Evolutionary conservation across 2,797 vertebrate genomes (phyloP), one percentile per base, ranked within the genome.

Genomic region (Artibeus jamaicensis): DNA sequence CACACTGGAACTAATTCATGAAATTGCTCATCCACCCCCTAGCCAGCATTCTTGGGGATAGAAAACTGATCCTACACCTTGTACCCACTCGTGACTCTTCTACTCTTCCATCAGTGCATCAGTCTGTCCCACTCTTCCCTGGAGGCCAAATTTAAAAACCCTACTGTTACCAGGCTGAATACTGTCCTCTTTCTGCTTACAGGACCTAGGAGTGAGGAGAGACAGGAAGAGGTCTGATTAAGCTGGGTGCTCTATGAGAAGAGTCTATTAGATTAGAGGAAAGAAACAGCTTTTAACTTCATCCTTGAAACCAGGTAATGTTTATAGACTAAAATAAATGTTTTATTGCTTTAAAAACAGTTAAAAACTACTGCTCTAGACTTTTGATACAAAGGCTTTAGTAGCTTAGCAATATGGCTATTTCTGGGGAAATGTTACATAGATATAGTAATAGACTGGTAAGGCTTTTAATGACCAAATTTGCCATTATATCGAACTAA

Each of bases 361-460:
- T 82, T 77, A 22, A 71, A 85, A 88, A 37, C 14, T 62, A 73
- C 9, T 21, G 1, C 73, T 93, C 44, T 77, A 62, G 9, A 76
- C 34, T 87, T 90, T 73, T 39, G 39, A 39, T 65, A 57, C 15
- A 46, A 32, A 68, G 15, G 14, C 18, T 62, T 86, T 46, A 76
- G 32, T 70, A 34, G 19, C 6, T 83, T 86, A 85, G 39, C 26
- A 77, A 68, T 50, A 57, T 82, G 16, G 1, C 59, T 81, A 37
- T 59, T 95, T 95, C 77, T 83, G 9, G 46, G 24, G 53, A 71
- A 76, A 78, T 37, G 70, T 94, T 91, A 89, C 34, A 77, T 74
- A 74, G 2, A 73, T 62, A 65, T 44, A 70, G 6, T 21, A 46
- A 71, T 46, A 82, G 7, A 32, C 34, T 53, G 50, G 8, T 67